phyloP scores from a whole-genome alignment of 2,888 invertebrate species.

The Clunio marinus region DNA sequence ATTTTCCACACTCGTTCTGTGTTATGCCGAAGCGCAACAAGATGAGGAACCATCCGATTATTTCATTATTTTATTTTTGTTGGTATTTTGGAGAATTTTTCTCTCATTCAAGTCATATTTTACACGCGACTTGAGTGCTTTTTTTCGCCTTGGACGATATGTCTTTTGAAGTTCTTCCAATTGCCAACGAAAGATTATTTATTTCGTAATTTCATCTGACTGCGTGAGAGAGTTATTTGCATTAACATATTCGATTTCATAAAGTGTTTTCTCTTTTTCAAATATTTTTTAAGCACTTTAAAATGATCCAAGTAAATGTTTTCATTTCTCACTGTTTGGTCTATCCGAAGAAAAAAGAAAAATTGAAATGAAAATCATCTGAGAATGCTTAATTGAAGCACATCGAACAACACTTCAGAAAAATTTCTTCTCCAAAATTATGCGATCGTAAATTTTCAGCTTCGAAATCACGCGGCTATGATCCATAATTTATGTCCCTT shows the following conservation, averaged over 20 bases:
- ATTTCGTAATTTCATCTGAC: slow-evolving; percentile 9
- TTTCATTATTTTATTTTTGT: not conserved
- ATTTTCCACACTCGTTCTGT: not conserved
- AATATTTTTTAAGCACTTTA: no score
- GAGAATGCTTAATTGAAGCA: no score
- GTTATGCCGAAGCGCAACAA: not conserved
- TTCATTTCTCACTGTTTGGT: no score
- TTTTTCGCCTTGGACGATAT: not conserved
- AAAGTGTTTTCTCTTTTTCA: no score
- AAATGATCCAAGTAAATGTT: no score
- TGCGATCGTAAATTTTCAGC: not conserved
- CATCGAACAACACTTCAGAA: no score
- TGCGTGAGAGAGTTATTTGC: slow-evolving; percentile 29
- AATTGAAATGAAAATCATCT: no score
- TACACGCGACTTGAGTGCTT: slow-evolving; percentile 9
- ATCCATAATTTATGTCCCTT: slow-evolving; percentile 30
- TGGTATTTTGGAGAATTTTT: not conserved
- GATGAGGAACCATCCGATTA: no score
- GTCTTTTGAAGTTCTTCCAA: not conserved
- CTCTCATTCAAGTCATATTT: slow-evolving; percentile 8
- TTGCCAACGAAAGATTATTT: slow-evolving; percentile 2
- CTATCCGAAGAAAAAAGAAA: no score
- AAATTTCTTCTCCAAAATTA: not conserved
- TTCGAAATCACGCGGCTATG: slow-evolving; percentile 25
- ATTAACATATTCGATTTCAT: slow-evolving; percentile 36